Percentiles rank a stretch among this genome's conserved stretches.
Evolutionary conservation across 2,888 invertebrate genomes (phyloP).

Genomic region (Drosophila flavopinicola): DNA sequence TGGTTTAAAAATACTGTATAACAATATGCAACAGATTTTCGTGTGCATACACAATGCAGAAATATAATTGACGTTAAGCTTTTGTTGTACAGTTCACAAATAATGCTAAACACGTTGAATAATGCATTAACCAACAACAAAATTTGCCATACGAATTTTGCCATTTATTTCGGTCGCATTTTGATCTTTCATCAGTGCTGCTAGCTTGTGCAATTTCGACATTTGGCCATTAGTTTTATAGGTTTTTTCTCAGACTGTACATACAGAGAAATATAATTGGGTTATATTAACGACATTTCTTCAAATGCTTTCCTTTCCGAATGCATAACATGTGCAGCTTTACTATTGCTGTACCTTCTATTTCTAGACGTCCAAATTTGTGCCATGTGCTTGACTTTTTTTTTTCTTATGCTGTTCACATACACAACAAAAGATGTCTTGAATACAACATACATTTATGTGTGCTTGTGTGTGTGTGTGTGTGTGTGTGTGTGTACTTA

Average conservation of each 20-base stretch:
- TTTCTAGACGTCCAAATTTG: slow-evolving; percentile 56
- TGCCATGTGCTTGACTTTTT: slow-evolving; percentile 54
- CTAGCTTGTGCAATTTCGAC: slow-evolving; percentile 20
- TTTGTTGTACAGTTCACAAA: slow-evolving; percentile 17
- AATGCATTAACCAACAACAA: slow-evolving; percentile 40
- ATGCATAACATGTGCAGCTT: slow-evolving; percentile 56
- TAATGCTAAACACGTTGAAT: slow-evolving; percentile 25
- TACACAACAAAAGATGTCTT: slow-evolving; percentile 11
- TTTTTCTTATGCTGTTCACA: slow-evolving; percentile 24
- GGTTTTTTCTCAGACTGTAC: slow-evolving; percentile 13
- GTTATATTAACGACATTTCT: slow-evolving; percentile 1
- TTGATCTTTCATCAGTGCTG: slow-evolving; percentile 3
- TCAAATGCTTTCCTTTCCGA: slow-evolving; percentile 14
- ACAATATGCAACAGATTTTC: slow-evolving; percentile 25
- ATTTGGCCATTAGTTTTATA: slow-evolving; percentile 20
- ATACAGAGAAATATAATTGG: slow-evolving; percentile 1
- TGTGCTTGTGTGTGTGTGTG: neutral
- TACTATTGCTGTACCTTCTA: slow-evolving; percentile 41
- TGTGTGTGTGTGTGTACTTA: slow-evolving; percentile 27
- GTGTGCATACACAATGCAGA: slow-evolving; percentile 17
- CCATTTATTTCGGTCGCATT: slow-evolving; percentile 18
- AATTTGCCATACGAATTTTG: slow-evolving; percentile 16
- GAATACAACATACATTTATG: neutral
- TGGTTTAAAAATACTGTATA: slow-evolving; percentile 25
- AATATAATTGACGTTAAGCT: slow-evolving; percentile 48